Evolutionary conservation across 2,113 vertebrate genomes (phyloP).

Genomic region (Oreochromis tanganicae): DNA sequence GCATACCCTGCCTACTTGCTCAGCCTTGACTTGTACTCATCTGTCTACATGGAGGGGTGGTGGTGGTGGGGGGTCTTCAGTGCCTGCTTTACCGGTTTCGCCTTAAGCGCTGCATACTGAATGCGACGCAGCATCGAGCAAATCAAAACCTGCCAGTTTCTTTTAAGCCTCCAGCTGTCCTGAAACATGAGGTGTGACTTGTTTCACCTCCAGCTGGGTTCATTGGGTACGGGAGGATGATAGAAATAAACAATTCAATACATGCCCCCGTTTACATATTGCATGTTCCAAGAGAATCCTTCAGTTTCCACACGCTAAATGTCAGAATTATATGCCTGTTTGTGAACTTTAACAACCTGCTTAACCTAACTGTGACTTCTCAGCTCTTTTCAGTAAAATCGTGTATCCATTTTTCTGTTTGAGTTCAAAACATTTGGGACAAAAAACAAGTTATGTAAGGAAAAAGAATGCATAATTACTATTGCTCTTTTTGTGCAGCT

Average conservation of each 20-base stretch:
- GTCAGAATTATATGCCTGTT: background rate
- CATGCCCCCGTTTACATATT: background rate
- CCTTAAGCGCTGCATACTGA: background rate
- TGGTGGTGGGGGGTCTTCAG: background rate
- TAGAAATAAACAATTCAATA: background rate
- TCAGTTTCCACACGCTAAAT: background rate
- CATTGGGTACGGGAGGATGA: background rate
- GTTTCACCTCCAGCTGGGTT: background rate
- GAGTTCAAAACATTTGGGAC: background rate
- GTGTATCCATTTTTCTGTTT: background rate
- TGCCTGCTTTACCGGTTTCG: background rate
- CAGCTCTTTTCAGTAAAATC: background rate
- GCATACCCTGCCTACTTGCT: background rate
- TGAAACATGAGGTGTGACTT: background rate
- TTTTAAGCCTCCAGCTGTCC: background rate
- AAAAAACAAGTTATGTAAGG: background rate
- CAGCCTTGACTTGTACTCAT: background rate
- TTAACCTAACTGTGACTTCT: background rate
- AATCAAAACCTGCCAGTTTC: background rate
- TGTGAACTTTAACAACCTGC: background rate
- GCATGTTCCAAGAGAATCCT: background rate
- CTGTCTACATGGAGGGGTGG: background rate
- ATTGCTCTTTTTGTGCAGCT: constrained; percentile 20
- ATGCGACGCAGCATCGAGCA: background rate
- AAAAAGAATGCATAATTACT: background rate